Evolutionary conservation across 2,113 vertebrate species (phyloP).

Genomic region (Nothocercus nigrocapillus): DNA sequence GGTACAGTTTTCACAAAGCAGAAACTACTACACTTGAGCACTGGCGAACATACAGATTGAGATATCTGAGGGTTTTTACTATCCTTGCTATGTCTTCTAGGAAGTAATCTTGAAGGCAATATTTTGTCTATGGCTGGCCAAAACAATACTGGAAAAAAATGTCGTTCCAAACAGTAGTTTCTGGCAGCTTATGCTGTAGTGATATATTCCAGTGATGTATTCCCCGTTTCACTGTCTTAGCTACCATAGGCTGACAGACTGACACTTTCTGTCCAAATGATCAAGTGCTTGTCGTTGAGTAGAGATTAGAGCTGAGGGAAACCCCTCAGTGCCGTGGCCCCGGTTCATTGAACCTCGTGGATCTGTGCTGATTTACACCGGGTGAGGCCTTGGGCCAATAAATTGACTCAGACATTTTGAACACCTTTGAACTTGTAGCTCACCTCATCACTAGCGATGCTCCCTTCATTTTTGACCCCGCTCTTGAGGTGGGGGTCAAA

Average conservation of each 20-base stretch:
- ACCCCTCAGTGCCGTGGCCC: not conserved
- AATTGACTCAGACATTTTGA: accelerated
- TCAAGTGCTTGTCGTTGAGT: accelerated
- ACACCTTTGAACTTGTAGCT: not conserved
- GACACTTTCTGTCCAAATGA: accelerated
- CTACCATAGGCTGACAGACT: accelerated
- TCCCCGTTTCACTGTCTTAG: not conserved
- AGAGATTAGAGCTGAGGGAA: not conserved
- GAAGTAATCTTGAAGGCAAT: not conserved
- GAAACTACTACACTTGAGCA: not conserved
- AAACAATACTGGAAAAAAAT: not conserved
- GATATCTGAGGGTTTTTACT: not conserved
- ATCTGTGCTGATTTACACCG: accelerated
- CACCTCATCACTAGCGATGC: not conserved
- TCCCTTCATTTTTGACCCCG: not conserved
- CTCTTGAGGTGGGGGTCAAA: not conserved
- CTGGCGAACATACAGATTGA: not conserved
- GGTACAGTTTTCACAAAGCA: not conserved
- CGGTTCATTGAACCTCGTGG: not conserved
- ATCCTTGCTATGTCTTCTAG: not conserved
- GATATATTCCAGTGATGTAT: not conserved
- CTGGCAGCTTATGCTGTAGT: not conserved
- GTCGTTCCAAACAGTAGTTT: not conserved
- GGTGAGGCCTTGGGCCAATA: accelerated
- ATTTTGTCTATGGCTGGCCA: not conserved